Conservation (phyloP, 2,888 invertebrate genomes). For the Incurvaria masculella region DNA sequence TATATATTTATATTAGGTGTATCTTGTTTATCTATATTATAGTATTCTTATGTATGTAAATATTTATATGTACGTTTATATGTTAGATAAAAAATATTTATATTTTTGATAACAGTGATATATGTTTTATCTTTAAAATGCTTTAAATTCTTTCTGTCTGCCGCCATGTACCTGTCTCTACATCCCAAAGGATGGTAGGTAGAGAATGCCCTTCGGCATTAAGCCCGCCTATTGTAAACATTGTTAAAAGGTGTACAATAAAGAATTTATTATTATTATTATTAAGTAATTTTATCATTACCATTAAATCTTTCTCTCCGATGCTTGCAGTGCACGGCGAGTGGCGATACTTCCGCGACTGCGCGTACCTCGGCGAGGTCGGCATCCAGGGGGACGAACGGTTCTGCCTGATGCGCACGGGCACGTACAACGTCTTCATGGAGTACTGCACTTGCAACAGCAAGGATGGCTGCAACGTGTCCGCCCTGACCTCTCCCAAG, state of each 20-base stretch:
- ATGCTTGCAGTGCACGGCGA: conserved; percentile 70
- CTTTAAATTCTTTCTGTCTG: too few relatives aligned
- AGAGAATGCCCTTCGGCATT: too few relatives aligned
- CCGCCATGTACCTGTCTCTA: too few relatives aligned
- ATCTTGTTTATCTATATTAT: too few relatives aligned
- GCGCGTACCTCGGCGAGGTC: conserved; percentile 88
- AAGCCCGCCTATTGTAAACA: too few relatives aligned
- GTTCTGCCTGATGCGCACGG: conserved; percentile 86
- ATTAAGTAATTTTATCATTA: neutral
- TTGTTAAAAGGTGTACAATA: too few relatives aligned
- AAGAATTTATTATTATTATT: too few relatives aligned
- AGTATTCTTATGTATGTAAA: too few relatives aligned
- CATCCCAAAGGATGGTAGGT: too few relatives aligned
- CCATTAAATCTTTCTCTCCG: neutral
- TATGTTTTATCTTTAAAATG: too few relatives aligned
- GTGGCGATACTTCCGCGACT: conserved; percentile 85
- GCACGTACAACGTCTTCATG: conserved; percentile 90
- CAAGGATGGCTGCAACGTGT: conserved; percentile 87
- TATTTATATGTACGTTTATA: too few relatives aligned
- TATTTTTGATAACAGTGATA: conserved; percentile 3
- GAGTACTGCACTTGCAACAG: conserved; percentile 92
- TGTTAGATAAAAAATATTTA: neutral
- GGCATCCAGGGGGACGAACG: conserved; percentile 88
- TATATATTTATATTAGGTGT: too few relatives aligned
- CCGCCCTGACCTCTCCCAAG: conserved; percentile 35